Conservation (phyloP, 2,797 vertebrate species). For the Percopsis omiscomaycus region DNA sequence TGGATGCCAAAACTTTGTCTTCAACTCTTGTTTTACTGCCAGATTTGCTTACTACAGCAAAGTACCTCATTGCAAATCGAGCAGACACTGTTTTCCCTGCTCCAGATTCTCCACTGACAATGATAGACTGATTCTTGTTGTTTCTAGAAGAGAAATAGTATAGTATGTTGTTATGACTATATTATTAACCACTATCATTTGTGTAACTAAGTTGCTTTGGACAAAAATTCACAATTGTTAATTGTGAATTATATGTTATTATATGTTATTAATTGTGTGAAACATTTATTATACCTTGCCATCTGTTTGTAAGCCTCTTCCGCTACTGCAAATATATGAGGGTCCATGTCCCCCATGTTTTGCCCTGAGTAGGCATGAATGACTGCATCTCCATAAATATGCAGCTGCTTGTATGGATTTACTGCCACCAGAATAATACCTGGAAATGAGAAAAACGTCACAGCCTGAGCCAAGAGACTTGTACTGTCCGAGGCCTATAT, state of each 20-base stretch:
- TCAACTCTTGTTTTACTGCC: constrained; percentile 87
- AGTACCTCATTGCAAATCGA: constrained; percentile 95
- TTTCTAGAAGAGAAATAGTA: constrained; percentile 75
- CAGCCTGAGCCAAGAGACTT: constrained; percentile 14
- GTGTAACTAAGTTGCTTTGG: not conserved
- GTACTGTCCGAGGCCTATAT: not conserved
- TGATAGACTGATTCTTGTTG: constrained; percentile 94
- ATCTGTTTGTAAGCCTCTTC: constrained; percentile 99
- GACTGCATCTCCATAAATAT: constrained; percentile 93
- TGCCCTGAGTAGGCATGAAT: constrained; percentile 97
- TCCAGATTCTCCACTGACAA: constrained; percentile 97
- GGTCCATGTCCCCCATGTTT: constrained; percentile 98
- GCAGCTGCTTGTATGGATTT: constrained; percentile 94
- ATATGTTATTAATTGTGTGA: not conserved
- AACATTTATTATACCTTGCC: constrained; percentile 82
- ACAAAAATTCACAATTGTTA: not conserved
- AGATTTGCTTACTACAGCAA: constrained; percentile 94
- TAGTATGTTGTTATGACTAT: not conserved
- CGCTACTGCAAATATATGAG: constrained; percentile 97
- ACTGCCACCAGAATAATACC: constrained; percentile 97
- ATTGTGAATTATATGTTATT: not conserved
- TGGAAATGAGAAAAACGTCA: constrained; percentile 58
- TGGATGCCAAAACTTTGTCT: constrained; percentile 95
- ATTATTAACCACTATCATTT: not conserved
- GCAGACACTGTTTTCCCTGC: constrained; percentile 98